Evolutionary conservation across 2,888 invertebrate genomes (phyloP).

Genomic region (Lissocephala sabroskyi): DNA sequence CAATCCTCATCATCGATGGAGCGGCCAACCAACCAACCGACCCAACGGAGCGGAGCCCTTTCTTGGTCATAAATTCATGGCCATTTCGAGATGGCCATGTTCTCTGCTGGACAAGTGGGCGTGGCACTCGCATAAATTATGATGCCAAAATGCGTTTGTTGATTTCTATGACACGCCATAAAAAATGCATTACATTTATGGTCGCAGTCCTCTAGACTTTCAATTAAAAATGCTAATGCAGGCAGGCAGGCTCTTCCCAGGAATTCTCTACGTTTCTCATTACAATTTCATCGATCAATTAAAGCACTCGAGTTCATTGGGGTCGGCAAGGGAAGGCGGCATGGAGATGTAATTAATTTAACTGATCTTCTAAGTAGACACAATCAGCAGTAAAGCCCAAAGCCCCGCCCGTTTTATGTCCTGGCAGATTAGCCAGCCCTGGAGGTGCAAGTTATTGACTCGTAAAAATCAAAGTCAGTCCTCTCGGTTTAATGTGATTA

Average conservation of each 20-base stretch:
- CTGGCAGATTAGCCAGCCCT: too few species aligned
- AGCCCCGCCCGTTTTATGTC: too few species aligned
- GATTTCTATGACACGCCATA: conserved; percentile 56
- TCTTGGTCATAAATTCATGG: conserved; percentile 46
- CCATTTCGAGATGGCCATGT: neutral
- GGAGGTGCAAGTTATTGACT: conserved; percentile 27
- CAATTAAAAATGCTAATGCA: conserved; percentile 46
- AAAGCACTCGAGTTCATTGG: too few species aligned
- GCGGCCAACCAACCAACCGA: too few species aligned
- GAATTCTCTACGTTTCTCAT: too few species aligned
- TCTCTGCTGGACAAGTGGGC: conserved; percentile 4
- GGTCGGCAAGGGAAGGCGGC: too few species aligned
- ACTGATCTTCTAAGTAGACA: too few species aligned
- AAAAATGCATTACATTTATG: conserved; percentile 52
- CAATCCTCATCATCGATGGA: conserved; percentile 1
- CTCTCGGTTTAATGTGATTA: conserved; percentile 54
- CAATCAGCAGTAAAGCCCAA: too few species aligned
- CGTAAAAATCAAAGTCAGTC: conserved; percentile 48
- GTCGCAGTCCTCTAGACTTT: conserved; percentile 31
- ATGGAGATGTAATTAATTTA: too few species aligned
- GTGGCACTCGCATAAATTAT: conserved; percentile 50
- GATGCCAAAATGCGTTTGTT: conserved; percentile 36
- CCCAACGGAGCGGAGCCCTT: conserved; percentile 16
- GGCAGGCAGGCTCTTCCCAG: neutral
- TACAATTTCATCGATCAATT: too few species aligned